phyloP scores from a whole-genome alignment of 2,113 vertebrate genomes.

The Triplophysa rosa region DNA sequence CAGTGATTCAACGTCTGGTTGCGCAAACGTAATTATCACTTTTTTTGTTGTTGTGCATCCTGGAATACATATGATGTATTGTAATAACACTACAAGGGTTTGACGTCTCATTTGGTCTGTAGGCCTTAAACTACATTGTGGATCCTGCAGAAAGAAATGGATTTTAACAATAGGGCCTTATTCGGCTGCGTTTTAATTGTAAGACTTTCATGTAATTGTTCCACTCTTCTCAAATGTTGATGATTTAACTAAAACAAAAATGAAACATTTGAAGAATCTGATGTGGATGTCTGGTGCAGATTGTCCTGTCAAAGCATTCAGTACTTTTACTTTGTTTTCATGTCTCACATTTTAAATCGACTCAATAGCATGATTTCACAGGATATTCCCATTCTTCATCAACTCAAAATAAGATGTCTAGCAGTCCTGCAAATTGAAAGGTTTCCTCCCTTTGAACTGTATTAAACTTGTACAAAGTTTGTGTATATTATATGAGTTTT shows the following conservation, averaged over 20 bases:
- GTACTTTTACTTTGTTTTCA: too few species aligned
- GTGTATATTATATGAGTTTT: slow-evolving; percentile 90
- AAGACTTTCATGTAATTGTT: background rate
- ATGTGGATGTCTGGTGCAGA: background rate
- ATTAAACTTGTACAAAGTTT: slow-evolving; percentile 87
- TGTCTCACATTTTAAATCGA: background rate
- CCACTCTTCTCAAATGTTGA: background rate
- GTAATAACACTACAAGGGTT: slow-evolving; percentile 76
- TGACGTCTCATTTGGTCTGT: background rate
- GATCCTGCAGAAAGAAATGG: background rate
- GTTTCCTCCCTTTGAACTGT: slow-evolving; percentile 72
- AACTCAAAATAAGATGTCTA: slow-evolving; percentile 19
- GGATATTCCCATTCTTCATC: background rate
- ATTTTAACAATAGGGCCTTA: background rate
- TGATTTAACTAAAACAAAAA: background rate
- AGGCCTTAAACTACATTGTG: slow-evolving; percentile 1
- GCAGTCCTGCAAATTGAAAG: slow-evolving; percentile 40
- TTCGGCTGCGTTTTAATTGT: background rate
- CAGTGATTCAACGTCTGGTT: slow-evolving; percentile 32
- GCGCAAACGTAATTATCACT: slow-evolving; percentile 6
- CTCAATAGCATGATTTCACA: background rate
- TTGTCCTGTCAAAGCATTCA: background rate
- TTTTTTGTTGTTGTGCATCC: slow-evolving; percentile 62
- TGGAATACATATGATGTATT: slow-evolving; percentile 72
- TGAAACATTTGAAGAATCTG: background rate